These are phyloP conservation scores for Cnemophilus loriae DNA, from an alignment of 2,113 vertebrate genomes.

Conservation along the genomic window DNA sequence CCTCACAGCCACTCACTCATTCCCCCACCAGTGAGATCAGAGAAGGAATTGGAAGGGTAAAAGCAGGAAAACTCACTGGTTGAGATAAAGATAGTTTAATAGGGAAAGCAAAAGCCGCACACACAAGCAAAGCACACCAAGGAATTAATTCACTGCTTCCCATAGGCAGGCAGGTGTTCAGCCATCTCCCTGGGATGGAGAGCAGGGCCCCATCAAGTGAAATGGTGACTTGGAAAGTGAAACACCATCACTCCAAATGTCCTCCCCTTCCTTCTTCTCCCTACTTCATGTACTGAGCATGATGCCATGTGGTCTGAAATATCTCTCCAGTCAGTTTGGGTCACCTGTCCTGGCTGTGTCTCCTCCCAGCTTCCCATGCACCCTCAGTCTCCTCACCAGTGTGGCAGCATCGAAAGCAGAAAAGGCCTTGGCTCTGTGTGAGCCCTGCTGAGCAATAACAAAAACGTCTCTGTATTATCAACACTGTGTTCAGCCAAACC, in stretches of 20 bases:
- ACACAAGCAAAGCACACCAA: neutral
- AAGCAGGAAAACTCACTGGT: neutral
- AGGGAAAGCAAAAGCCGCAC: neutral
- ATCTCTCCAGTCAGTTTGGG: neutral
- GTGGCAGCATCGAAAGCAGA: neutral
- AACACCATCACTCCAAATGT: neutral
- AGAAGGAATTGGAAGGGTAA: neutral
- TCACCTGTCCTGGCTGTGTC: neutral
- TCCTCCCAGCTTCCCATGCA: neutral
- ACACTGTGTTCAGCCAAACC: neutral
- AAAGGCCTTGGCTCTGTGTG: neutral
- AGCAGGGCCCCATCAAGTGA: neutral
- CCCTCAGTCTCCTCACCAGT: rapidly evolving
- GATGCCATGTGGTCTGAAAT: too few relatives aligned
- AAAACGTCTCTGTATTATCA: neutral
- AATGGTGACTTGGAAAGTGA: neutral
- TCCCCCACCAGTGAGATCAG: neutral
- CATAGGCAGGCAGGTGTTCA: neutral
- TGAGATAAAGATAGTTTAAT: neutral
- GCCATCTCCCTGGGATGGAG: neutral
- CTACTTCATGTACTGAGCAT: neutral
- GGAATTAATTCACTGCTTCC: neutral
- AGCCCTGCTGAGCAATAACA: neutral
- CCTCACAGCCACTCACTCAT: neutral
- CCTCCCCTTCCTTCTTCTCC: neutral